Evolutionary conservation across 2,797 vertebrate genomes (phyloP).

Genomic region (Loris lydekkerianus): DNA sequence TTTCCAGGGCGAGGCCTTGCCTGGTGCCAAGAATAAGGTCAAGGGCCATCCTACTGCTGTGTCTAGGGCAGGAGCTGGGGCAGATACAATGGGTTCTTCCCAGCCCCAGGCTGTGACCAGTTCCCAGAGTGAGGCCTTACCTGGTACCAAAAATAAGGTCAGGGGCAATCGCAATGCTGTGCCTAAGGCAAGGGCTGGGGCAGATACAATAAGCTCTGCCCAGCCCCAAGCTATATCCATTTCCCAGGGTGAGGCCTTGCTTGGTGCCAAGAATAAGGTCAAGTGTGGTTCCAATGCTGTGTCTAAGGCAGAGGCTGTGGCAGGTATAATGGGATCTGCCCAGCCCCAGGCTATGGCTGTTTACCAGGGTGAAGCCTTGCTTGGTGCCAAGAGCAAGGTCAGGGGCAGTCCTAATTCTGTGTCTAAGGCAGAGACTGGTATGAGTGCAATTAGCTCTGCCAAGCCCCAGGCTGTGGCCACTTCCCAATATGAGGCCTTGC

Average conservation of each 20-base stretch:
- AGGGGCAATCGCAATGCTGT: constrained; percentile 19
- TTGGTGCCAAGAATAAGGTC: constrained; percentile 54
- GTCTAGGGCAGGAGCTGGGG: constrained; percentile 52
- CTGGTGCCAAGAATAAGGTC: constrained; percentile 46
- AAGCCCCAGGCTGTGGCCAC: background rate
- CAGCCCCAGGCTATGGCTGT: constrained; percentile 5
- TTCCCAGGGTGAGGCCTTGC: constrained; percentile 32
- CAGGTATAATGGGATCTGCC: background rate
- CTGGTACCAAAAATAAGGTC: constrained; percentile 53
- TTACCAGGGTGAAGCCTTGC: constrained; percentile 39
- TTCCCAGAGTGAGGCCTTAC: constrained; percentile 48
- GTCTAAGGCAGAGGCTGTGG: constrained; percentile 16
- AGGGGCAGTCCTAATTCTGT: constrained; percentile 31
- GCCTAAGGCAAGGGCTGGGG: constrained; percentile 12
- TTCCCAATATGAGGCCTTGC: constrained; percentile 36
- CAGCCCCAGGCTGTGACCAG: background rate
- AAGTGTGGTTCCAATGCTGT: constrained; percentile 25
- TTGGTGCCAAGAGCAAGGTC: constrained; percentile 65
- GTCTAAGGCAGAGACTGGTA: constrained; percentile 55
- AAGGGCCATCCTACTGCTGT: constrained; percentile 50
- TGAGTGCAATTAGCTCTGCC: constrained; percentile 5
- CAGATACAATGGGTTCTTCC: background rate
- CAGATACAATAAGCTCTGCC: background rate
- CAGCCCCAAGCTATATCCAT: background rate
- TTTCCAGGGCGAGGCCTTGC: constrained; percentile 50